Base-by-base conservation (phyloP, 35 echinoderm and acorn worm genomes). In the Ophiothrix spiculata region DNA sequence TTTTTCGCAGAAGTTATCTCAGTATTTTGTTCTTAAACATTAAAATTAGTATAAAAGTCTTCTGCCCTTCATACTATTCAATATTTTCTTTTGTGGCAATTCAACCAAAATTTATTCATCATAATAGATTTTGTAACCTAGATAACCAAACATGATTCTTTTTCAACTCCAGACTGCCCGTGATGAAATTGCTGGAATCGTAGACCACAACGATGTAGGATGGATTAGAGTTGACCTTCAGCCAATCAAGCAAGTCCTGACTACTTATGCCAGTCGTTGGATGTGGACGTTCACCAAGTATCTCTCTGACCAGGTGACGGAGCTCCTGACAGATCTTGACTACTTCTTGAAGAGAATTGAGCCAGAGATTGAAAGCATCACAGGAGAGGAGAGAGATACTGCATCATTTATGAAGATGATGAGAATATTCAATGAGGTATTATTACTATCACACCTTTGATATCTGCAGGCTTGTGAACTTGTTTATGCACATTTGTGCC, bases 261-360 rank as follows among this genome's bases (percentile, higher is more conserved):
- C 92, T 12, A 98, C 95, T 39, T 98, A 94, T 42, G 89, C 91
- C 2, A 94, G 88, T 31, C 39, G 91, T 37, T 98, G 95, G 95
- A 98, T 98, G 95, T 98, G 95, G 95, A 98, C 95, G 3, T 98
- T 98, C 64, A 98, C 92, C 54, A 98, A 98, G 82, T 98, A 98
- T 75, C 95, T 98, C 15, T 94, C 95, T 4, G 95, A 98, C 69
- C 95, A 98, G 89, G 45, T 94, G 33, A 91, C 95, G 21, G 95
- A 86, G 35, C 83, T 98, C n/a, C 81, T 98, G 17, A 76, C 37
- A 14, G 95, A 98, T 56, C 80, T 98, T 25, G 95, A 98, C 77
- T 56, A 75, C 40, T 98, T 98, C 74, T 56, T 98, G 40, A 98
- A 91, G 74, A 80, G 91, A 33, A 94, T 94, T 39, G 95, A 98